Evolutionary conservation across 2,797 vertebrate genomes (phyloP).

Genomic region (Bovichtus diacanthus): DNA sequence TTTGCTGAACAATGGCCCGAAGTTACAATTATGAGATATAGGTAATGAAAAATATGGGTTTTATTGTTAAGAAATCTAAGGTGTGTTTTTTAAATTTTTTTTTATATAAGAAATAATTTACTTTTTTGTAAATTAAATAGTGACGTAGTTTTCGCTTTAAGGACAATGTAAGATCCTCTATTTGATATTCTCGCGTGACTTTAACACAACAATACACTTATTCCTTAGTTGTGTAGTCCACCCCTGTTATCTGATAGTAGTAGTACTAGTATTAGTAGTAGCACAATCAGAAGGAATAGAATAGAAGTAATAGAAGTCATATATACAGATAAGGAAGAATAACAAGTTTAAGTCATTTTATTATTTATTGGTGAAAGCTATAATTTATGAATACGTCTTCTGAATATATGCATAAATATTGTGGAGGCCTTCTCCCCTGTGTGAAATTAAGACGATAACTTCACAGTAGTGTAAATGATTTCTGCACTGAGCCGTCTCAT

Average conservation of each 20-base stretch:
- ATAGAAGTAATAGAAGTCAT: neutral
- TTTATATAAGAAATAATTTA: too few relatives aligned
- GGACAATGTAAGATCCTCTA: too few relatives aligned
- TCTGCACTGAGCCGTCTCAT: neutral
- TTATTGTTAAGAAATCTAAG: too few relatives aligned
- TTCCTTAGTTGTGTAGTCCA: too few relatives aligned
- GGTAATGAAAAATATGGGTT: too few relatives aligned
- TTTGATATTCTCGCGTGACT: too few relatives aligned
- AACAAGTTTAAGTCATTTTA: neutral
- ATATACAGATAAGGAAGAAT: neutral
- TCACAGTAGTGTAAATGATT: neutral
- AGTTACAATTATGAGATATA: too few relatives aligned
- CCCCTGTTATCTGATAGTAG: neutral
- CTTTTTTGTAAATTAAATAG: too few relatives aligned
- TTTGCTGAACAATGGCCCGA: too few relatives aligned
- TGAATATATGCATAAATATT: neutral
- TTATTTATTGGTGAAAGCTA: neutral
- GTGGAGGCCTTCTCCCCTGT: neutral
- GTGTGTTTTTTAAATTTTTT: too few relatives aligned
- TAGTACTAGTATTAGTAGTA: neutral
- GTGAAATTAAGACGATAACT: conserved; percentile 16
- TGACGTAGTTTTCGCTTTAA: too few relatives aligned
- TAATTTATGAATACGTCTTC: neutral
- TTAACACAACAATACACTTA: too few relatives aligned
- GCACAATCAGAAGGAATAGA: neutral